These are phyloP conservation scores for Leucopsar rothschildi DNA, from an alignment of 2,113 vertebrate genomes.

Conservation along the genomic window DNA sequence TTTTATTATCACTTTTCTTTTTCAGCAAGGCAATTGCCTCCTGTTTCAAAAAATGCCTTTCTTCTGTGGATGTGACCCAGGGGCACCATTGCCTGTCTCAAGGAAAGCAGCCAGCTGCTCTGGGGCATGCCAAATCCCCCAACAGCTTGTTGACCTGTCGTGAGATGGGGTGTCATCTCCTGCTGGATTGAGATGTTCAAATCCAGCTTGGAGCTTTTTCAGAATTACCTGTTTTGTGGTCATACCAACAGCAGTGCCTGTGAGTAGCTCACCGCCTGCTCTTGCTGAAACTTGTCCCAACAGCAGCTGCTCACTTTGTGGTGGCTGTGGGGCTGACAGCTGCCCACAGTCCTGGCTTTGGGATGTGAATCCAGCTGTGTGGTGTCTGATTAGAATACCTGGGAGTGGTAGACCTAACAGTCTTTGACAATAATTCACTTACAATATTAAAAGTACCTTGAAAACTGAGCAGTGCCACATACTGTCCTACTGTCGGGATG, in stretches of 20 bases:
- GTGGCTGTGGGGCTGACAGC: not conserved
- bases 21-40: not conserved
- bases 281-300: not conserved
- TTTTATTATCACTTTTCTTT: not conserved
- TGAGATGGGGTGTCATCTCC: not conserved
- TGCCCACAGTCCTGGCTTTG: not conserved
- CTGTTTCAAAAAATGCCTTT: not conserved
- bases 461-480: not conserved
- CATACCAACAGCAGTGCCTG: accelerated
- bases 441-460: not conserved
- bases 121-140: not conserved
- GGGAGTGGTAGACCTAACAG: not conserved
- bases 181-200: not conserved
- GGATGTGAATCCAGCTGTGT: not conserved
- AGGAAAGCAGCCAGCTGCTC: not conserved
- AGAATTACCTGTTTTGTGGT: not conserved
- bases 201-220: not conserved
- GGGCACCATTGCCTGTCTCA: not conserved
- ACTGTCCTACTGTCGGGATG: accelerated
- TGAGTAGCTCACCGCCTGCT: accelerated
- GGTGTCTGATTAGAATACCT: not conserved
- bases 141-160: not conserved
- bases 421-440: not conserved
- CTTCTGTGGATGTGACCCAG: accelerated
- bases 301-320: accelerated